Conservation (phyloP, 2,797 vertebrate genomes). For the Gambusia yucatana region DNA sequence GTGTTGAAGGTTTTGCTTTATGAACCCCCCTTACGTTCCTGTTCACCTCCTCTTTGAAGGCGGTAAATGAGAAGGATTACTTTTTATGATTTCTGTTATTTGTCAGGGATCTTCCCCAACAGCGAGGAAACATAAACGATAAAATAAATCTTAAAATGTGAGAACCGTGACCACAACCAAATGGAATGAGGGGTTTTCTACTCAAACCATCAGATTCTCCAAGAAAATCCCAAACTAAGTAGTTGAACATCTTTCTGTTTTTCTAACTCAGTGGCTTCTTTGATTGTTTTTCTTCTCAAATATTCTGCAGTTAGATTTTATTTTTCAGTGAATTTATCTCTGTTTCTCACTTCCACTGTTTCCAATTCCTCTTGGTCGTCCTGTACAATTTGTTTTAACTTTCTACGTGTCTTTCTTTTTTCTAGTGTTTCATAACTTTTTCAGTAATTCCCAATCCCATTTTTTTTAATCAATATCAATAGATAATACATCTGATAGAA, state of each 20-base stretch:
- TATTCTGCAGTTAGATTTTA: background rate
- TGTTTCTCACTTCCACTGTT: background rate
- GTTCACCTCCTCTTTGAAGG: background rate
- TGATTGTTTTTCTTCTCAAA: background rate
- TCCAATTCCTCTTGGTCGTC: background rate
- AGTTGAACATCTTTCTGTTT: background rate
- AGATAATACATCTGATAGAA: background rate
- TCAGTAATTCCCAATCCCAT: background rate
- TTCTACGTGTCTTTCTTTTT: background rate
- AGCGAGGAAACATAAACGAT: background rate
- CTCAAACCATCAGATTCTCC: background rate
- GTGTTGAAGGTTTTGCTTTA: background rate
- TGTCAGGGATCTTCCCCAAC: background rate
- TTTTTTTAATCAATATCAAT: background rate
- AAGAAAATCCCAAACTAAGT: background rate
- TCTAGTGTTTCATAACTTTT: background rate
- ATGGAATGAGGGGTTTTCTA: background rate
- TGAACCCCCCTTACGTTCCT: background rate
- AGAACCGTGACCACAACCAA: background rate
- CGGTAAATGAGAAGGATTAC: background rate
- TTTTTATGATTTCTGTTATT: background rate
- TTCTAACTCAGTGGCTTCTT: background rate
- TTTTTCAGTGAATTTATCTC: background rate
- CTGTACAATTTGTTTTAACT: background rate
- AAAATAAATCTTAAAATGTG: background rate